A percentile compares a stretch with the other conserved stretches of the same genome.
These are phyloP conservation scores for Nomada ruficornis DNA, from an alignment of 2,888 invertebrate species.

Conservation along the genomic window DNA sequence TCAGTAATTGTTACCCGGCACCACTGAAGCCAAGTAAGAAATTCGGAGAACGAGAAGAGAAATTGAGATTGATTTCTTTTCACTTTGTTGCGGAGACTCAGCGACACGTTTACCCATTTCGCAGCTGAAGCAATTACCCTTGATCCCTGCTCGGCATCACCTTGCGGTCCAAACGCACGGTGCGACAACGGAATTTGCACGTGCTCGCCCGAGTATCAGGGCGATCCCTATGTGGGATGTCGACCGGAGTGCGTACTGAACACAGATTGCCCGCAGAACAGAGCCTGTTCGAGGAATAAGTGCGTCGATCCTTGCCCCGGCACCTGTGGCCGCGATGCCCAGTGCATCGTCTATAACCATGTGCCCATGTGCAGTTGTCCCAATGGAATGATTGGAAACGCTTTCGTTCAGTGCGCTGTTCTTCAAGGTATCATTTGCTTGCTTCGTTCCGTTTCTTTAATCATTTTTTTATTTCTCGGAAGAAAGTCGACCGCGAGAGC, in stretches of 20 bases:
- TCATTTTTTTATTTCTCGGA: too few species aligned
- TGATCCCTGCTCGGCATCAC: conserved; percentile 88
- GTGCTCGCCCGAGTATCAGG: conserved; percentile 87
- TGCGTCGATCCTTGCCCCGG: conserved; percentile 84
- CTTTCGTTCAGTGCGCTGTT: conserved; percentile 85
- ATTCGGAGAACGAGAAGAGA: not conserved
- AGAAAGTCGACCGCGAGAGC: too few species aligned
- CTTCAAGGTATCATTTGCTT: conserved; percentile 37
- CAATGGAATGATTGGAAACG: conserved; percentile 90
- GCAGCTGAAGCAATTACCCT: conserved; percentile 81
- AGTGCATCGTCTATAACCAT: conserved; percentile 84
- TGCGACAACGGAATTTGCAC: conserved; percentile 87
- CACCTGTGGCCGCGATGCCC: conserved; percentile 85
- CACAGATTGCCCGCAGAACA: conserved; percentile 83
- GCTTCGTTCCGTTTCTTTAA: not conserved
- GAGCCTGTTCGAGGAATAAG: conserved; percentile 84
- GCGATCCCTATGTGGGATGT: conserved; percentile 86
- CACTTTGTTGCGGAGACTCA: not conserved
- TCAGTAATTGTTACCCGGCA: conserved; percentile 89
- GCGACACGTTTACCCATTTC: conserved; percentile 29
- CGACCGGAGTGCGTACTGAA: conserved; percentile 84
- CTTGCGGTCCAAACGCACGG: conserved; percentile 85
- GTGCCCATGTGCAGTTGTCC: conserved; percentile 87
- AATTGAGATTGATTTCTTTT: not conserved
- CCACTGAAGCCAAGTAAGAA: conserved; percentile 81